Conservation (phyloP, 2,797 vertebrate genomes). For the Sebastes paucispinis region DNA sequence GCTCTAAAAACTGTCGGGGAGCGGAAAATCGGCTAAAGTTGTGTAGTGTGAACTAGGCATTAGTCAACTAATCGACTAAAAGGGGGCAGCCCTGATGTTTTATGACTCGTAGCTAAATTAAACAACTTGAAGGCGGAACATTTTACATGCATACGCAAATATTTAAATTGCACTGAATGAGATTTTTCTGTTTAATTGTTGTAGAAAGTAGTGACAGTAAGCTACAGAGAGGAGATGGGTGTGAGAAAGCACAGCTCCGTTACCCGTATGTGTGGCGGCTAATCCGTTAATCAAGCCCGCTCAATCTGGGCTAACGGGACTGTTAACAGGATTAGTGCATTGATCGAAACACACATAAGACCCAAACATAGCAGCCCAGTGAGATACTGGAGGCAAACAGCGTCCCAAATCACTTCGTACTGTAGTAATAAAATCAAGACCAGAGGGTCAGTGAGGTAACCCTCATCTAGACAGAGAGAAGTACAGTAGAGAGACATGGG, state of each 20-base stretch:
- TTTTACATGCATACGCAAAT: neutral
- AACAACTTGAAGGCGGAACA: neutral
- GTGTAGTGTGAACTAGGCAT: too few relatives aligned
- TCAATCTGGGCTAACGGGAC: slow-evolving; percentile 63
- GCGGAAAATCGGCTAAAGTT: too few relatives aligned
- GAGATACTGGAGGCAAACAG: slow-evolving; percentile 21
- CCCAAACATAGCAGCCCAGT: slow-evolving; percentile 1
- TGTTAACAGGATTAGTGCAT: slow-evolving; percentile 71
- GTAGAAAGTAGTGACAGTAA: neutral
- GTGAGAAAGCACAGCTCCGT: slow-evolving; percentile 13
- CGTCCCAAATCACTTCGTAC: slow-evolving; percentile 35
- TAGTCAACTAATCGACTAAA: too few relatives aligned
- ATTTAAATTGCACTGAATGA: neutral
- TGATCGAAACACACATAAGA: slow-evolving; percentile 48
- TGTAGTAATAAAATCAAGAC: slow-evolving; percentile 20
- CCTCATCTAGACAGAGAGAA: neutral
- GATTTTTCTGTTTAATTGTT: neutral
- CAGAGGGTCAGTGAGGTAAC: slow-evolving; percentile 7
- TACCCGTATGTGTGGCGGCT: slow-evolving; percentile 52
- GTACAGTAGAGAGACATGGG: neutral
- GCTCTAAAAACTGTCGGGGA: too few relatives aligned
- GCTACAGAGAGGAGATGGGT: neutral
- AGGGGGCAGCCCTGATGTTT: neutral
- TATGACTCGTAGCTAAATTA: neutral
- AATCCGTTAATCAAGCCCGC: slow-evolving; percentile 74